Percentiles rank a stretch among this genome's conserved stretches.
These are phyloP conservation scores for Xyliphius kryptos DNA, from an alignment of 2,113 vertebrate genomes.

Conservation along the genomic window DNA sequence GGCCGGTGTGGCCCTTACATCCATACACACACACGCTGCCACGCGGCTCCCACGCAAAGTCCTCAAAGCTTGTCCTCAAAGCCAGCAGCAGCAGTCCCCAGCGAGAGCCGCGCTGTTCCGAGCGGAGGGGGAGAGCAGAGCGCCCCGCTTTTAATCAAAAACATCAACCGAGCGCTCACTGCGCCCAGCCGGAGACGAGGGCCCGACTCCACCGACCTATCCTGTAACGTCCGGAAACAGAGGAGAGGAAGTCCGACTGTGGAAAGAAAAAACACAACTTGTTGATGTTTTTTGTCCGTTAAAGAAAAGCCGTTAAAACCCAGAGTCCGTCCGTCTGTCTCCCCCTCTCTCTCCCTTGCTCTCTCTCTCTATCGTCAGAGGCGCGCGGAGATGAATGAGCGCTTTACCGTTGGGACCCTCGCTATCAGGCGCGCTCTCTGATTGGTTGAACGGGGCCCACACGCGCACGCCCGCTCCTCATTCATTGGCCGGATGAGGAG, in stretches of 20 bases:
- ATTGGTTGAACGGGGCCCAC: conserved; percentile 20
- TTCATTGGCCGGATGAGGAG: conserved; percentile 27
- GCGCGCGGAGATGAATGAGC: conserved; percentile 26
- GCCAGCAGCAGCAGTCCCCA: too few species aligned
- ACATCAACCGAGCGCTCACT: neutral
- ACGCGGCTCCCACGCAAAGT: neutral
- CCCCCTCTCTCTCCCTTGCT: conserved; percentile 12
- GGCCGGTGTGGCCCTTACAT: conserved; percentile 48
- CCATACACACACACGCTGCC: conserved; percentile 38
- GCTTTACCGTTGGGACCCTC: conserved; percentile 23
- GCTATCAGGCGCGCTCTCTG: neutral
- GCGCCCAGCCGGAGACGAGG: too few species aligned
- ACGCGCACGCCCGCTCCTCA: conserved; percentile 24
- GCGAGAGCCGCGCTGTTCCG: neutral
- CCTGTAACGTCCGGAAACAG: too few species aligned
- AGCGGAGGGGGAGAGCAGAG: neutral
- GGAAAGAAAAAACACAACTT: neutral
- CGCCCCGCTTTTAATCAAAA: neutral
- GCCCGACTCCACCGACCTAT: too few species aligned
- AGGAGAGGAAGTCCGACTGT: too few species aligned
- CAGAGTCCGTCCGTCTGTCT: neutral
- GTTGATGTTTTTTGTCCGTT: neutral
- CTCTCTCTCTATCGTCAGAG: conserved; percentile 24
- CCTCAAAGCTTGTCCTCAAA: too few species aligned
- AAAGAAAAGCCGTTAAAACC: conserved; percentile 9